A percentile compares a stretch with the other conserved stretches of the same genome.
These are phyloP conservation scores for Vimba vimba DNA, from an alignment of 2,113 vertebrate genomes.

Conservation along the genomic window DNA sequence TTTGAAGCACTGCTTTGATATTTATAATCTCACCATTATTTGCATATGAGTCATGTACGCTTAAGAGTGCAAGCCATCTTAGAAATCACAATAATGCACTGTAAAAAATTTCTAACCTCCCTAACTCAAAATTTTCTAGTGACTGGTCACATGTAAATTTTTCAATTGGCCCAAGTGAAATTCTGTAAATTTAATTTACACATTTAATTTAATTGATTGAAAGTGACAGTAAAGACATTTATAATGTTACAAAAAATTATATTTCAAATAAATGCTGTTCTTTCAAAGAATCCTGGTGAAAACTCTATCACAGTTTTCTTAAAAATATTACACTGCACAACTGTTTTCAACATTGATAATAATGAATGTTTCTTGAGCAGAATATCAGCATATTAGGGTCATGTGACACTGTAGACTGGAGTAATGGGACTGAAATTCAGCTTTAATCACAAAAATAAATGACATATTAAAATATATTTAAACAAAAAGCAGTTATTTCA, in stretches of 20 bases:
- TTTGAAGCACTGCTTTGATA: conserved; percentile 27
- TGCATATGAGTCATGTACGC: conserved; percentile 20
- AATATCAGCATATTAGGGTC: not conserved
- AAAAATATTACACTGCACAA: too few species aligned
- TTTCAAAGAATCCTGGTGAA: too few species aligned
- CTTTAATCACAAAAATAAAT: too few species aligned
- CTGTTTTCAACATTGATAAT: too few species aligned
- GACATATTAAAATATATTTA: not conserved
- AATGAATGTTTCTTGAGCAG: too few species aligned
- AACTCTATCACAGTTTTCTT: too few species aligned
- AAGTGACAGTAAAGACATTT: not conserved
- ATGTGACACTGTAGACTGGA: too few species aligned
- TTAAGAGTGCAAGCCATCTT: conserved; percentile 19
- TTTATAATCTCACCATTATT: conserved; percentile 29
- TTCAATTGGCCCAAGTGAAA: too few species aligned
- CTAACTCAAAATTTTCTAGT: too few species aligned
- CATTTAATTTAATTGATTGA: not conserved
- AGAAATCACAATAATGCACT: not conserved
- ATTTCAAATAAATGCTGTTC: not conserved
- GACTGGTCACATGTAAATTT: too few species aligned
- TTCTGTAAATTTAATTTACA: too few species aligned
- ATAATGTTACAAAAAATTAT: not conserved
- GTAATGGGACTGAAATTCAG: too few species aligned
- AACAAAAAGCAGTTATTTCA: not conserved
- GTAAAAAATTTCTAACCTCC: not conserved